A percentile compares a stretch with the other conserved stretches of the same genome.
Conservation (phyloP, 37 sponge, comb jelly and placozoan species). For the Eunapius fragilis region DNA sequence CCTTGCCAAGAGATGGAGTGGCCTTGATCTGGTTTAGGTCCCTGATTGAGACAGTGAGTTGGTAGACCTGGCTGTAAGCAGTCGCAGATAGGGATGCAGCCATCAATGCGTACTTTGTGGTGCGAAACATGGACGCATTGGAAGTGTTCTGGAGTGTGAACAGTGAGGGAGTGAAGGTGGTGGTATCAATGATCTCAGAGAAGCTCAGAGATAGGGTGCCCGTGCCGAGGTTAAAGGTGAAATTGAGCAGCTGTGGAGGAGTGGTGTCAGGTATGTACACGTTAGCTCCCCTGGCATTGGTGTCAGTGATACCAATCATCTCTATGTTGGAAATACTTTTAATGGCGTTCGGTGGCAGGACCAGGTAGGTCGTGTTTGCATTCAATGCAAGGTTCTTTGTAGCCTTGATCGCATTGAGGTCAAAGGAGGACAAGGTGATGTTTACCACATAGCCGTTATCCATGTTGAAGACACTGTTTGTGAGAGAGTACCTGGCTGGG, state of each 20-base stretch:
- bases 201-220: conserved; percentile 67
- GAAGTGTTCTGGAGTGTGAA: conserved; percentile 71
- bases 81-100: conserved; percentile 17
- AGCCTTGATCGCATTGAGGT: conserved; percentile 83
- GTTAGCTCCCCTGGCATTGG: conserved; percentile 39
- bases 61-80: conserved; percentile 26
- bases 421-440: conserved; percentile 50
- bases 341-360: conserved; percentile 71
- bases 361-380: conserved; percentile 52
- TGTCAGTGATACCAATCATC: conserved; percentile 65
- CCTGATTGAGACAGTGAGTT: conserved; percentile 29
- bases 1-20: conserved; percentile 64
- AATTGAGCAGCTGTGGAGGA: conserved; percentile 57
- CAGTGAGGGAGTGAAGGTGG: conserved; percentile 27
- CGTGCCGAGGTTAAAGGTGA: conserved; percentile 72
- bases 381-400: conserved; percentile 48
- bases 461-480: conserved; percentile 47
- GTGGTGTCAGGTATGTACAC: conserved; percentile 51
- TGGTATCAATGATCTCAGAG: conserved; percentile 76
- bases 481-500: conserved; percentile 36
- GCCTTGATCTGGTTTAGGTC: conserved; percentile 88
- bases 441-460: conserved; percentile 84
- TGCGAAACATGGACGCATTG: conserved; percentile 10
- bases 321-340: conserved; percentile 80
- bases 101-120: conserved; percentile 39